Evolutionary conservation across 2,797 vertebrate genomes (phyloP).

Genomic region (Triplophysa yarkandensis): DNA sequence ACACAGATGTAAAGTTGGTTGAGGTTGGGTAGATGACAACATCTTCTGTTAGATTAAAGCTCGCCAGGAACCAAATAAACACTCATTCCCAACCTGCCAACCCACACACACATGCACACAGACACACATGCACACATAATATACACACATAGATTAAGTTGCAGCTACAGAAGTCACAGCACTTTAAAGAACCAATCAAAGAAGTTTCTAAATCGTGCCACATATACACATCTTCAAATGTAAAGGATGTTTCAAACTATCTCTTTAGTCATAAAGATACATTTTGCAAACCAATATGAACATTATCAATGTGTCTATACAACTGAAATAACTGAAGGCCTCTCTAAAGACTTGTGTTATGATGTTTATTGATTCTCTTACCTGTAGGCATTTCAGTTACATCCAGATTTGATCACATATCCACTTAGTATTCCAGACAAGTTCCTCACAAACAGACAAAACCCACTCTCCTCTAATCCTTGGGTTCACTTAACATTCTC

Average conservation of each 20-base stretch:
- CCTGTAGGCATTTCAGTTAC: constrained; percentile 39
- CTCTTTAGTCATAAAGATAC: not conserved
- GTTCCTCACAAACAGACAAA: constrained; percentile 5
- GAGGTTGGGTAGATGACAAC: constrained; percentile 46
- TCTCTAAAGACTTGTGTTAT: not conserved
- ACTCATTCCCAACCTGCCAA: constrained; percentile 32
- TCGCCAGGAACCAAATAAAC: constrained; percentile 25
- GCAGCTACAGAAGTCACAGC: too few species aligned
- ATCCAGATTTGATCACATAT: constrained; percentile 46
- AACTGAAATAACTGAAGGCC: not conserved
- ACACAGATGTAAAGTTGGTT: constrained; percentile 36
- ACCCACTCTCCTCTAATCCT: constrained; percentile 25
- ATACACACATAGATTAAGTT: too few species aligned
- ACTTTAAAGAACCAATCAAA: constrained; percentile 28
- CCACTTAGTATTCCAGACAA: constrained; percentile 50
- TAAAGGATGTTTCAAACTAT: not conserved
- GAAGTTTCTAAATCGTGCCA: constrained; percentile 7
- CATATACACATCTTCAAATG: not conserved
- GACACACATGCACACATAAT: not conserved
- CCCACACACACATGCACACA: not conserved
- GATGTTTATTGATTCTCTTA: constrained; percentile 16
- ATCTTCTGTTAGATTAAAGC: constrained; percentile 6
- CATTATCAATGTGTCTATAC: not conserved
- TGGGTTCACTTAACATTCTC: constrained; percentile 37
- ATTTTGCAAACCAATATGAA: not conserved